Conservation (phyloP, 1,140 invertebrate species). For the Drosophila subobscura region DNA sequence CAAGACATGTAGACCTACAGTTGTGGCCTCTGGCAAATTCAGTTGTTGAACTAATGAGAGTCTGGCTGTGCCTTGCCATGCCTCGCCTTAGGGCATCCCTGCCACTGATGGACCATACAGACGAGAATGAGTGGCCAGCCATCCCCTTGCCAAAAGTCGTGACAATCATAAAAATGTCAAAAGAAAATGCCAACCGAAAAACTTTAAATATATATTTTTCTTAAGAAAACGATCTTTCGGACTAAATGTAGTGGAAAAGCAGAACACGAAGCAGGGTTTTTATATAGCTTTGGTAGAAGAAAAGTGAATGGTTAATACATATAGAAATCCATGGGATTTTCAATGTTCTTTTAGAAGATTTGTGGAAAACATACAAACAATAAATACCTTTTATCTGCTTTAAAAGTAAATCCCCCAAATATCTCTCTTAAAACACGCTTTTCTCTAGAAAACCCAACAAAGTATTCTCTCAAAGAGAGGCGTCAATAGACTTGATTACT, state of each 20-base stretch:
- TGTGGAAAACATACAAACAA: no score
- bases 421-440: no score
- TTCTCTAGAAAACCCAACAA: not conserved
- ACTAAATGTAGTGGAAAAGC: slow-evolving; percentile 64
- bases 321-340: no score
- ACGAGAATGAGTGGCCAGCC: slow-evolving; percentile 5
- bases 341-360: no score
- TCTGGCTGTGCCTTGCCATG: slow-evolving; percentile 1
- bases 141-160: slow-evolving; percentile 46
- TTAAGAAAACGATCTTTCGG: slow-evolving; percentile 37
- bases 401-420: no score
- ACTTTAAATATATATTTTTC: slow-evolving; percentile 71
- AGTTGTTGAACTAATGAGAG: slow-evolving; percentile 76
- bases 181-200: slow-evolving; percentile 8
- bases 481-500: no score
- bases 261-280: slow-evolving; percentile 10
- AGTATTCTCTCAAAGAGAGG: not conserved
- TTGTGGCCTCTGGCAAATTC: slow-evolving; percentile 48
- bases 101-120: slow-evolving; percentile 39
- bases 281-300: no score
- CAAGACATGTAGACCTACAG: slow-evolving; percentile 25
- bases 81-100: slow-evolving; percentile 38
- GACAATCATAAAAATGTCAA: slow-evolving; percentile 53
- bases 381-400: no score
- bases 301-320: no score